These are phyloP conservation scores for Plebejus melissa DNA, from an alignment of 2,888 invertebrate genomes.

Conservation along the genomic window DNA sequence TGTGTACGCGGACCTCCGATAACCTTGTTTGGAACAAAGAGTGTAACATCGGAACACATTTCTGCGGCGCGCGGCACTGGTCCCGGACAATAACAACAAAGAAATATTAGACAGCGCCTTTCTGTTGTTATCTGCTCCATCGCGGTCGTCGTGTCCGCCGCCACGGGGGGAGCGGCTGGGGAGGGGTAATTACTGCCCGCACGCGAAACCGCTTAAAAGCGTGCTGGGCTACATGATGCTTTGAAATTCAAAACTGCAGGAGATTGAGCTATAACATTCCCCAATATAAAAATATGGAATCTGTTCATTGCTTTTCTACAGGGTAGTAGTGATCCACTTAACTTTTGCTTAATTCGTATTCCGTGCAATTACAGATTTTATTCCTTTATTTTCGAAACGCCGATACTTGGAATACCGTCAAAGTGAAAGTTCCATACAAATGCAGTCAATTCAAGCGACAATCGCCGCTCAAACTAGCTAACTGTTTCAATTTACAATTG, in stretches of 20 bases:
- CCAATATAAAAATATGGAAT: neutral
- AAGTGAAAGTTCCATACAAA: neutral
- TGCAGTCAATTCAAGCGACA: neutral
- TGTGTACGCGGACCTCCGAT: slow-evolving; percentile 30
- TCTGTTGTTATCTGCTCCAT: slow-evolving; percentile 41
- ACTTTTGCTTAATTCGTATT: too few species aligned
- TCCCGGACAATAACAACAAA: slow-evolving; percentile 39
- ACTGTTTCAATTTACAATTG: neutral
- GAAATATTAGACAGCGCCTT: slow-evolving; percentile 40
- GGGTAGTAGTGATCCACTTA: neutral
- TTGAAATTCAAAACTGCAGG: neutral
- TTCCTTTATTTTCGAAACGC: neutral
- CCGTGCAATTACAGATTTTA: neutral
- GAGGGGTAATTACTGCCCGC: neutral
- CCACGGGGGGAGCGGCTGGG: slow-evolving; percentile 1
- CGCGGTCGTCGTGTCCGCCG: slow-evolving; percentile 33
- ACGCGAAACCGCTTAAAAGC: neutral
- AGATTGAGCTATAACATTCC: neutral
- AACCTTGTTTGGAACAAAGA: slow-evolving; percentile 36
- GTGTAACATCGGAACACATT: slow-evolving; percentile 35
- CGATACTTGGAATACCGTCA: neutral
- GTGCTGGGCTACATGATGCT: neutral
- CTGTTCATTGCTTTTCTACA: neutral
- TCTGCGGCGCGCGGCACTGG: slow-evolving; percentile 35
- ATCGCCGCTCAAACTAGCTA: neutral